These are phyloP conservation scores for Lycaon pictus DNA, from an alignment of 2,113 vertebrate genomes.

Conservation along the genomic window DNA sequence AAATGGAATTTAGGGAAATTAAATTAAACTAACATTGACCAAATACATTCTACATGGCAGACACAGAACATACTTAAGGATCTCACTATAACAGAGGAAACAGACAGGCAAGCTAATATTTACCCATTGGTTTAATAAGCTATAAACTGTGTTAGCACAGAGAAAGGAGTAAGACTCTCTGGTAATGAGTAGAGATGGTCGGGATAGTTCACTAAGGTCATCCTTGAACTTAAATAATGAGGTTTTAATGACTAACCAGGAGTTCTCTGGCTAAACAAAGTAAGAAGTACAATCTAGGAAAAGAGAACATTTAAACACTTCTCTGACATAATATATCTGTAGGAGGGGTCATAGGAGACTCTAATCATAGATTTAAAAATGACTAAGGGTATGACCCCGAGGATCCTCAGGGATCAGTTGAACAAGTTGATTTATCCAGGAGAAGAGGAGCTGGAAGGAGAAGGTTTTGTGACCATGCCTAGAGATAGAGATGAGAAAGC, in stretches of 20 bases:
- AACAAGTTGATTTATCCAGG: not conserved
- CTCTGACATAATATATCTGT: not conserved
- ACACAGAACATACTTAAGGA: not conserved
- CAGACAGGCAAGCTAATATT: not conserved
- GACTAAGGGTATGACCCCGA: not conserved
- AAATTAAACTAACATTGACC: slow-evolving; percentile 36
- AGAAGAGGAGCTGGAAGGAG: not conserved
- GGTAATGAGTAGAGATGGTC: not conserved
- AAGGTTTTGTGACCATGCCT: not conserved
- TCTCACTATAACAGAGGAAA: not conserved
- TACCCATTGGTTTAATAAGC: not conserved
- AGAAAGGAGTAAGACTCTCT: not conserved
- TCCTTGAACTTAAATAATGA: not conserved
- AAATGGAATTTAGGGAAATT: slow-evolving; percentile 22
- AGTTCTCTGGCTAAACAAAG: slow-evolving; percentile 35
- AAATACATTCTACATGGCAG: not conserved
- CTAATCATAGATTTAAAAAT: not conserved
- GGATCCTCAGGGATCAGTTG: not conserved
- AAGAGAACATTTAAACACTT: not conserved
- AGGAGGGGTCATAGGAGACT: not conserved
- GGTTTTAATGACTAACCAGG: slow-evolving; percentile 1
- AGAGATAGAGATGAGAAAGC: not conserved
- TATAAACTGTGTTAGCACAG: not conserved
- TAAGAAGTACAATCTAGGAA: not conserved
- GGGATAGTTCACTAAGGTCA: not conserved